A percentile compares a stretch with the other conserved stretches of the same genome.
Conservation (phyloP, 53 echinoderm and acorn worm genomes). For the Stichopus horrens region DNA sequence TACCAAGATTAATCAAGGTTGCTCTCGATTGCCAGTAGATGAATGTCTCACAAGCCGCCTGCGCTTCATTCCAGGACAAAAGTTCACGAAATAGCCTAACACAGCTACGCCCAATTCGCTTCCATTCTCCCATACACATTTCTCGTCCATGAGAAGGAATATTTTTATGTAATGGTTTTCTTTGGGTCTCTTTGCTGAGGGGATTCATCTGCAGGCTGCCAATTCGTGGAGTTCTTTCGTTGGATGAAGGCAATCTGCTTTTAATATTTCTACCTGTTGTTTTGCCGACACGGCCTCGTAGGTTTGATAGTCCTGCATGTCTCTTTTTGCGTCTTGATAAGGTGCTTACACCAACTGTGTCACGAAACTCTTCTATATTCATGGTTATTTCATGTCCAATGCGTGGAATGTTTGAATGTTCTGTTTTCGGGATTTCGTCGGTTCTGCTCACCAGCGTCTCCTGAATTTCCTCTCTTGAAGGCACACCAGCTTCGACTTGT, state of each 20-base stretch:
- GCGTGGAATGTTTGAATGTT: not conserved
- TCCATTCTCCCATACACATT: slow-evolving; percentile 25
- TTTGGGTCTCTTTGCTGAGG: too few species aligned
- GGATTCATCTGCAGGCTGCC: not conserved
- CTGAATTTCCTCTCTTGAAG: not conserved
- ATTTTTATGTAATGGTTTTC: not conserved
- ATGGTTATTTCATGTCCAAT: not conserved
- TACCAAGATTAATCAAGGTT: not conserved
- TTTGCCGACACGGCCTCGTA: not conserved
- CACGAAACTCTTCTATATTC: too few species aligned
- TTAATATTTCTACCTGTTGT: not conserved
- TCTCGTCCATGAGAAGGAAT: not conserved
- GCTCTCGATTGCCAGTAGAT: not conserved
- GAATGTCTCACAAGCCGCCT: not conserved
- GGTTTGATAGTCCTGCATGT: not conserved
- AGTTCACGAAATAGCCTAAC: not conserved
- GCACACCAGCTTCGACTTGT: not conserved
- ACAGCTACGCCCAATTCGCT: not conserved
- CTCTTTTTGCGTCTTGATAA: not conserved
- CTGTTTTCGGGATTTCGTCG: not conserved
- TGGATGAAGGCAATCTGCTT: not conserved
- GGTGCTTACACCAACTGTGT: not conserved
- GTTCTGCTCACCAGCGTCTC: not conserved
- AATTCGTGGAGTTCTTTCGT: not conserved
- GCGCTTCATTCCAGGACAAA: not conserved